These are phyloP conservation scores for Gastrophysa polygoni DNA, from an alignment of 2,888 invertebrate genomes.

Conservation along the genomic window DNA sequence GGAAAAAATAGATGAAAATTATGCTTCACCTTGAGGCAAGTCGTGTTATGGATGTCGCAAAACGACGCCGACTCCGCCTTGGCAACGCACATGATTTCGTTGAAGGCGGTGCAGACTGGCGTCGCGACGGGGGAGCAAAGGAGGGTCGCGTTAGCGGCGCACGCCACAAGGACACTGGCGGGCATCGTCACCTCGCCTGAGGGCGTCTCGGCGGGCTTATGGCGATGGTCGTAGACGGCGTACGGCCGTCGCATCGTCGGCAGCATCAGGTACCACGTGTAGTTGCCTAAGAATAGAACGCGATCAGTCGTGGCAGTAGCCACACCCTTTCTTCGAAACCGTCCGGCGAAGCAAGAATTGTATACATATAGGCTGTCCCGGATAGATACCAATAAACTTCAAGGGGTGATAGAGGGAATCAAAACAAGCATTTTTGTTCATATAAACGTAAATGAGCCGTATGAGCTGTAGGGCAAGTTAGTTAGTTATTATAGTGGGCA, in stretches of 20 bases:
- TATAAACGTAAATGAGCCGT: too few relatives aligned
- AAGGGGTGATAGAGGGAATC: too few relatives aligned
- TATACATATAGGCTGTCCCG: too few relatives aligned
- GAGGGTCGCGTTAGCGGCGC: constrained; percentile 48
- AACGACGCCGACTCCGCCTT: constrained; percentile 39
- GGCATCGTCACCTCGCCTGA: constrained; percentile 50
- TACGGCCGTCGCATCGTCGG: constrained; percentile 46
- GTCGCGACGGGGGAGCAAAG: constrained; percentile 49
- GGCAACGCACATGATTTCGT: constrained; percentile 51
- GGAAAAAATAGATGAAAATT: too few relatives aligned
- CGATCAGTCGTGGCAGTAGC: background rate
- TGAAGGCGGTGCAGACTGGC: constrained; percentile 50
- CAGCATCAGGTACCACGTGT: constrained; percentile 48
- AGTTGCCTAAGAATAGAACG: constrained; percentile 26
- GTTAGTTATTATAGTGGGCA: too few relatives aligned
- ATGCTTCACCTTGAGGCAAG: constrained; percentile 44
- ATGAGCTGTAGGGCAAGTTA: too few relatives aligned
- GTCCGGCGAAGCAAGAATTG: background rate
- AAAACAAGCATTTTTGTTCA: too few relatives aligned
- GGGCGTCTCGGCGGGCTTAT: constrained; percentile 45
- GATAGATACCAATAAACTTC: too few relatives aligned
- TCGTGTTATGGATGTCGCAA: constrained; percentile 42
- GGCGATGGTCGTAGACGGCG: constrained; percentile 50
- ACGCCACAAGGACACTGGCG: constrained; percentile 47
- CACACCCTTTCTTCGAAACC: background rate